Percentiles rank a stretch among this genome's conserved stretches.
These are phyloP conservation scores for Lysandra bellargus DNA, from an alignment of 2,888 invertebrate species.

Conservation along the genomic window DNA sequence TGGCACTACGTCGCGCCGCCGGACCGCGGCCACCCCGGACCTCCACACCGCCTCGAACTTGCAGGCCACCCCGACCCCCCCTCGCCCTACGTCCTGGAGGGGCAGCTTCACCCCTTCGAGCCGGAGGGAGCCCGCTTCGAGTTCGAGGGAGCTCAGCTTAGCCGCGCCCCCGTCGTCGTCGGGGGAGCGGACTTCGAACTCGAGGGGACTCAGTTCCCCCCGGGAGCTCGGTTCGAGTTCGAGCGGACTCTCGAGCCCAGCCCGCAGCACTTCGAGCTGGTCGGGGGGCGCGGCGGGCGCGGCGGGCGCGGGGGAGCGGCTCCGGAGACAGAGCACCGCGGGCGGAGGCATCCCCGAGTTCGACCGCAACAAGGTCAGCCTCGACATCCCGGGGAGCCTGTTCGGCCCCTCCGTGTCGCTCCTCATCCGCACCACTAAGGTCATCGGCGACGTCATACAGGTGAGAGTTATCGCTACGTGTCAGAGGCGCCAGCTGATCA, in stretches of 20 bases:
- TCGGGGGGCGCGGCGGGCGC: constrained; percentile 35
- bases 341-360: constrained; percentile 81
- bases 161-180: not conserved
- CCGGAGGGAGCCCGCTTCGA: not conserved
- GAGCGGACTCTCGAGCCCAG: not conserved
- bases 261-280: constrained; percentile 23
- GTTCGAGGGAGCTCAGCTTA: not conserved
- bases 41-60: constrained; percentile 16
- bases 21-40: constrained; percentile 35
- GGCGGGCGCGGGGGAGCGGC: constrained; percentile 45
- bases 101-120: constrained; percentile 19
- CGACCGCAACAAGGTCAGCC: constrained; percentile 83
- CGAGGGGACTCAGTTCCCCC: not conserved
- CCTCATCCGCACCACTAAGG: constrained; percentile 83
- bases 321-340: constrained; percentile 57
- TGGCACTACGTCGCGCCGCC: constrained; percentile 65
- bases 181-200: not conserved
- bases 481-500: not conserved
- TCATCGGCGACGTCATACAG: constrained; percentile 84
- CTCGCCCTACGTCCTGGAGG: not conserved
- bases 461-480: constrained; percentile 61
- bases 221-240: not conserved
- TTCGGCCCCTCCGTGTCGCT: constrained; percentile 85
- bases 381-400: constrained; percentile 83
- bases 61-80: constrained; percentile 28